Base-by-base conservation (phyloP, 2,888 invertebrate species). In the Hecatera dysodea region DNA sequence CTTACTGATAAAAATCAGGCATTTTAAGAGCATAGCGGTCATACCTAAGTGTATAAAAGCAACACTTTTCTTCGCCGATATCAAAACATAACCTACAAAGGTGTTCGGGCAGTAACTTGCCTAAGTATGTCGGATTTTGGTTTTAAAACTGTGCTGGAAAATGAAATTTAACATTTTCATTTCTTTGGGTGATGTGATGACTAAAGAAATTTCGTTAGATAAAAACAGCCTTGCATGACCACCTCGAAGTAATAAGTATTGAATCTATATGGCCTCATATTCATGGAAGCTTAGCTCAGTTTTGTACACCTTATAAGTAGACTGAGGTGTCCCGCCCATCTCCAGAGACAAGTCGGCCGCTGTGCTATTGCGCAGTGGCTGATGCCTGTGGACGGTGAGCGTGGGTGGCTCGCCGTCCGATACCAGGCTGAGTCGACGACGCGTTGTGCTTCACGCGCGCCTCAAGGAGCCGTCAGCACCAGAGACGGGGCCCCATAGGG, bases 281-380 rank as follows among this genome's bases (percentile, higher is more conserved):
- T 63, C 22, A 29, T 50, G 53, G 24, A 22, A 27, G 68, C 36
- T 72, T 27, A 24, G 15, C 19, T 44, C 39, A 50, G 22, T 53
- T 33, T 46, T 33, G 29, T 62, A 39, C 36, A 63, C 36, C 42
- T 63, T 59, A 48, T 24, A 56, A 77, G 72, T 65, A 27, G 36
- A 67, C 56, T 67, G 70, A 76, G 72, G 55, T 74, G 72, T 75
- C 59, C n/a, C n/a, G n/a, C n/a, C n/a, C n/a, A n/a, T n/a, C n/a
- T n/a, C n/a, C n/a, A n/a, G n/a, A n/a, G n/a, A n/a, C n/a, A n/a
- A n/a, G n/a, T n/a, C n/a, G n/a, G n/a, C n/a, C n/a, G n/a, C n/a
- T n/a, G n/a, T n/a, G n/a, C n/a, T n/a, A n/a, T n/a, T n/a, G n/a
- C n/a, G n/a, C n/a, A n/a, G n/a, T n/a, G n/a, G n/a, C n/a, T n/a